Base-by-base conservation (phyloP, 1,140 invertebrate species). In the Calycopis cecrops region DNA sequence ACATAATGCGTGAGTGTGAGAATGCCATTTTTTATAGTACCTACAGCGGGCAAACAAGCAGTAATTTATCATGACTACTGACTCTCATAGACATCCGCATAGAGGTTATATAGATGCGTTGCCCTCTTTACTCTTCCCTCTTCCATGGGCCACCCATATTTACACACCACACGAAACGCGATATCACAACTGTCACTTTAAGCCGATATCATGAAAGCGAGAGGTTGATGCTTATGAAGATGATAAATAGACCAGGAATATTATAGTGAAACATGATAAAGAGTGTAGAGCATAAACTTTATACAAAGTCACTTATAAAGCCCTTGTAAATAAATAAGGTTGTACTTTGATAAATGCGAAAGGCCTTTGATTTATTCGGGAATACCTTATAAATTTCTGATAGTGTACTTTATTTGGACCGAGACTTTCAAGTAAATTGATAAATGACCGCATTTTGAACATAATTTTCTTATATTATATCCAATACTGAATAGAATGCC, bases 381-480 rank as follows among this genome's bases (percentile, higher is more conserved):
- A 67, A 64, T 51, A 62, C 55, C 60, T 63, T 62, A 65, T 62
- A 66, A 65, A 73, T 59, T 65, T 57, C 59, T 58, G 63, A 76
- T 67, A 65, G 60, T 50, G 55, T 69, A 79, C 71, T 28, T 79
- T 73, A 73, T 76, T 73, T 67, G 67, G 64, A 69, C 61, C 64
- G 65, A 60, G 62, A 59, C 55, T 63, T 59, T 63, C 60, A 65
- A 60, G 53, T 67, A 63, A 69, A 66, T 71, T 75, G 76, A 79
- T 75, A 65, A 68, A 76, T 75, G 60, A 49, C 48, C 40, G 49
- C 55, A 48, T 52, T 53, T 51, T 61, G 63, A 59, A 60, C 49
- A 55, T 53, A 62, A 65, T 61, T 60, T 73, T 60, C 55, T 59
- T 64, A 47, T 59, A 62, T 62, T 52, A 17, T 18, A 40, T 47